Evolutionary conservation across 2,888 invertebrate genomes (phyloP), one percentile per base, ranked within the genome.

Genomic region (Eupithecia pulchellata): DNA sequence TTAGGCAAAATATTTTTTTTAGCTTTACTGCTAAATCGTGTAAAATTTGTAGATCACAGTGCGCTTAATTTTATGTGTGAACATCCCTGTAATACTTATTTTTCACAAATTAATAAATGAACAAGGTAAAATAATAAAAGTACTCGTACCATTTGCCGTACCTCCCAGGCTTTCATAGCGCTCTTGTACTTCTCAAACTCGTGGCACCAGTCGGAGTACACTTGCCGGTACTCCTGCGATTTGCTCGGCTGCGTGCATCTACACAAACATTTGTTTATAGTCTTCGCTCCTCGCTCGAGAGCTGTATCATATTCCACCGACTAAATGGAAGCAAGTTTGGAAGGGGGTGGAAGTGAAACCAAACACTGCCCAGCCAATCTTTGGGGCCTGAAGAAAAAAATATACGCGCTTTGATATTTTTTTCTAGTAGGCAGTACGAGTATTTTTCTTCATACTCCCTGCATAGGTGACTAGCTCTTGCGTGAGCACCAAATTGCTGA

Each of bases 141-240:
- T 6, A 34, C 2, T 63, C 91, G 91, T 86, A 95, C 95, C 92
- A 95, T 93, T 93, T 96, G 95, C 77, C 94, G 91, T 42, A 94
- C 91, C 84, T 96, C 95, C 96, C 96, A 96, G 72, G 94, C 94
- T 79, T 95, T 95, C 95, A 96, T 95, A 42, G 95, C 96, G 79
- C 91, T 94, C 87, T 96, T 96, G 89, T 96, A 96, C 83, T 95
- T 95, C 85, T 96, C 96, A 83, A 96, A 96, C 88, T 96, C 96
- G 80, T 96, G 95, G 84, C 96, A 97, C 96, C 96, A 97, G 82
- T 96, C 96, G 9, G 96, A 95, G 86, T 96, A 96, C 72, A 96
- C 95, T 82, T 95, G 95, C 85, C 95, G 95, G 83, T 95, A 95
- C 79, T 95, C 95, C 73, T 95, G 93, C 9, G 95, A 91, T 81